Conservation (phyloP, 2,797 vertebrate species). For the Enteromius paludinosus region DNA sequence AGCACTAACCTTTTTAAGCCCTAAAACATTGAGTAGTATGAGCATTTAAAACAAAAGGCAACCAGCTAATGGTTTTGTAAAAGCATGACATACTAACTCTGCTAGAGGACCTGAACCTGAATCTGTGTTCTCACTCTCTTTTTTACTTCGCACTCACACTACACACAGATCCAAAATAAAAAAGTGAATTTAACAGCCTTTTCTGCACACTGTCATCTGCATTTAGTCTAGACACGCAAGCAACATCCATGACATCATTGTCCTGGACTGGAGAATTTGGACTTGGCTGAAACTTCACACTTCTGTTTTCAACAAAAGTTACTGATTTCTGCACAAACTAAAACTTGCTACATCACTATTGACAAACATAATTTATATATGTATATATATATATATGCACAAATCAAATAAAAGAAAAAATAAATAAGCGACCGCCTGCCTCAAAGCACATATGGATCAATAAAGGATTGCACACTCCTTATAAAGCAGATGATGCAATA, state of each 20-base stretch:
- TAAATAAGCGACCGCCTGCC: constrained; percentile 1
- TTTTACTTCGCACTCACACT: background rate
- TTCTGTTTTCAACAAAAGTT: constrained; percentile 54
- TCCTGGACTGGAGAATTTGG: constrained; percentile 61
- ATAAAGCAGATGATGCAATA: constrained; percentile 57
- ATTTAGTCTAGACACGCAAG: constrained; percentile 66
- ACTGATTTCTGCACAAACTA: constrained; percentile 63
- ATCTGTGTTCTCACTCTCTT: constrained; percentile 20
- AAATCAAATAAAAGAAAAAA: background rate
- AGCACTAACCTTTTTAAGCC: background rate
- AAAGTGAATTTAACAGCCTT: constrained; percentile 62
- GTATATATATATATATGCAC: background rate
- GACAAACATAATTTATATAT: background rate
- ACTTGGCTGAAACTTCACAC: constrained; percentile 36
- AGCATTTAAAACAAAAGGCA: background rate
- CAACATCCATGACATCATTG: constrained; percentile 75
- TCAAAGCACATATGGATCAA: constrained; percentile 33
- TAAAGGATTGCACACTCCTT: constrained; percentile 30
- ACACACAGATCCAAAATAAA: constrained; percentile 31
- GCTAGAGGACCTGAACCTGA: constrained; percentile 3
- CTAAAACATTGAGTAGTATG: background rate
- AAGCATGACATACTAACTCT: background rate
- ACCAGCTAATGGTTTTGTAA: background rate
- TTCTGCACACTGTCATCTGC: constrained; percentile 62
- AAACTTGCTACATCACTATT: background rate